Evolutionary conservation across 2,797 vertebrate genomes (phyloP).

Genomic region (Thunnus albacares): DNA sequence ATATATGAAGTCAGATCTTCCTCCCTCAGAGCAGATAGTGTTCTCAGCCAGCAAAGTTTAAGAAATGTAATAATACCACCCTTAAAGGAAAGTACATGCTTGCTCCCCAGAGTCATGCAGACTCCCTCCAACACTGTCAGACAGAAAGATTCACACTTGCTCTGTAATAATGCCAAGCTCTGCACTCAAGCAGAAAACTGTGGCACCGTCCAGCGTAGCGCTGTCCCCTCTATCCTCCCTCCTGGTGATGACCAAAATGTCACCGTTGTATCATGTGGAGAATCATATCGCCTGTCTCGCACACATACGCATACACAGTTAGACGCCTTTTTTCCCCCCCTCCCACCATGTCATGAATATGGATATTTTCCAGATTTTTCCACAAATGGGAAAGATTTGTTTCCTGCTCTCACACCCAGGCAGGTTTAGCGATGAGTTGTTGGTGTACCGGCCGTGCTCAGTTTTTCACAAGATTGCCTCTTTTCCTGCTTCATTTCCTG

Average conservation of each 20-base stretch:
- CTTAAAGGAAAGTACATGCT: constrained; percentile 13
- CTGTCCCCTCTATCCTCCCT: constrained; percentile 44
- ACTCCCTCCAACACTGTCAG: constrained; percentile 26
- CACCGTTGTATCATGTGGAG: constrained; percentile 53
- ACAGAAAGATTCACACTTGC: constrained; percentile 41
- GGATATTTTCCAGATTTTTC: constrained; percentile 61
- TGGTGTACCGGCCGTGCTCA: background rate
- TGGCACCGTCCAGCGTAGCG: constrained; percentile 32
- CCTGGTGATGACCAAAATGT: constrained; percentile 68
- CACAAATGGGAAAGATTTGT: constrained; percentile 59
- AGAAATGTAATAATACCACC: constrained; percentile 25
- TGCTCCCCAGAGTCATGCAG: background rate
- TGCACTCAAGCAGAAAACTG: constrained; percentile 57
- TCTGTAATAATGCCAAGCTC: constrained; percentile 68
- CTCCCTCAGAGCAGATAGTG: background rate
- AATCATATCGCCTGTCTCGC: constrained; percentile 22
- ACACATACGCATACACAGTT: constrained; percentile 44
- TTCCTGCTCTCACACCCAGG: constrained; percentile 48
- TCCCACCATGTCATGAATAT: constrained; percentile 61
- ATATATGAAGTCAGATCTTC: constrained; percentile 13
- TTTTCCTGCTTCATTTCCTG: constrained; percentile 57
- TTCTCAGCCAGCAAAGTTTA: constrained; percentile 13
- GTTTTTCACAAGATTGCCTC: constrained; percentile 52
- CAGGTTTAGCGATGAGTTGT: constrained; percentile 50
- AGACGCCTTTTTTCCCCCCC: constrained; percentile 13